Percentiles rank a stretch among this genome's conserved stretches.
phyloP scores from a whole-genome alignment of 2,888 invertebrate genomes.

The Spodoptera littoralis region DNA sequence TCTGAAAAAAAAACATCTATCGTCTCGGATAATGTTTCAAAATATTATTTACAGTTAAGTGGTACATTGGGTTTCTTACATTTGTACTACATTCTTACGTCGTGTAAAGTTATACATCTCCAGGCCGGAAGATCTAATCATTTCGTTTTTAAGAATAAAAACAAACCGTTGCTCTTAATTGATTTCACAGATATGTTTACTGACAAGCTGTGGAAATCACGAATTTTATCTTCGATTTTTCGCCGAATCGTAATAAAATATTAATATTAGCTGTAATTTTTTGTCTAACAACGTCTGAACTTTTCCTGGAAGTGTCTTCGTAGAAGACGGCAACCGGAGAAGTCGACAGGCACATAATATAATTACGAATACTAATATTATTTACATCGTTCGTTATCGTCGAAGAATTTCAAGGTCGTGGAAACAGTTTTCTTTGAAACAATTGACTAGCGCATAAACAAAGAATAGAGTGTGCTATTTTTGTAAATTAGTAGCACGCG shows the following conservation, averaged over 20 bases:
- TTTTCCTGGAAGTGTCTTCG: slow-evolving; percentile 28
- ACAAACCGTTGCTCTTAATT: slow-evolving; percentile 34
- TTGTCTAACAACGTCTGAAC: slow-evolving; percentile 13
- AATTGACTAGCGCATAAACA: slow-evolving; percentile 20
- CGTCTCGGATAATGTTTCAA: background rate
- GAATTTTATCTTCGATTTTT: slow-evolving; percentile 3
- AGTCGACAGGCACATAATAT: slow-evolving; percentile 2
- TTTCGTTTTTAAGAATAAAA: slow-evolving; percentile 11
- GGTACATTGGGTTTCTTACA: slow-evolving; percentile 21
- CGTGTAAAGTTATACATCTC: slow-evolving; percentile 15
- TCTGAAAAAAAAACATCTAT: slow-evolving; percentile 2
- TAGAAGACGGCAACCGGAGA: slow-evolving; percentile 1
- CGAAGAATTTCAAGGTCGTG: slow-evolving; percentile 17
- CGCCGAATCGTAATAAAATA: background rate
- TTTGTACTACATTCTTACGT: slow-evolving; percentile 18
- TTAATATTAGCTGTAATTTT: slow-evolving; percentile 2
- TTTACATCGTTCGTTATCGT: background rate
- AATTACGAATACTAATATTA: slow-evolving; percentile 6
- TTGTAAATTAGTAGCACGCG: slow-evolving; percentile 33
- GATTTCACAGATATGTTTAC: slow-evolving; percentile 28
- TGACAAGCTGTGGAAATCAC: background rate
- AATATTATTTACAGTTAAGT: slow-evolving; percentile 18
- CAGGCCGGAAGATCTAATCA: slow-evolving; percentile 31
- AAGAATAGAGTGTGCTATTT: slow-evolving; percentile 38
- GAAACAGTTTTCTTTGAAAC: slow-evolving; percentile 12